These are phyloP conservation scores for Atopsyche davidsoni DNA, from an alignment of 1,140 invertebrate genomes.

Conservation along the genomic window DNA sequence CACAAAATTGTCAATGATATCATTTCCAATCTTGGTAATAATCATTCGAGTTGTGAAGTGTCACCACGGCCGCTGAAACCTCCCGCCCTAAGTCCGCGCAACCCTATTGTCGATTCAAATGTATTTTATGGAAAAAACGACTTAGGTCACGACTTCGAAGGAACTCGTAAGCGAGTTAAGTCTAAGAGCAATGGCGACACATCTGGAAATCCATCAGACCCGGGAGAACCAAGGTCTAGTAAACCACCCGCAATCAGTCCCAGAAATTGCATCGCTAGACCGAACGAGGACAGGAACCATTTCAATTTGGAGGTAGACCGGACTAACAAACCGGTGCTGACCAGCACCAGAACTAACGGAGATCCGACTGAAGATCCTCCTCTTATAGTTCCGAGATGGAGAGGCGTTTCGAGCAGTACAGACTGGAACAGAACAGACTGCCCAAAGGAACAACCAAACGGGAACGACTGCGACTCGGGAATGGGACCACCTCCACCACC, in stretches of 20 bases:
- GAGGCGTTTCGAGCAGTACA: neutral
- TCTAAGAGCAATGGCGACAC: slow-evolving; percentile 6
- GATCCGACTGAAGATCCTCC: slow-evolving; percentile 25
- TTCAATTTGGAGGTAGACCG: slow-evolving; percentile 25
- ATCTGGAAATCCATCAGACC: neutral
- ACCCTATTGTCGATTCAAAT: slow-evolving; percentile 40
- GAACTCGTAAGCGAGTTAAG: slow-evolving; percentile 4
- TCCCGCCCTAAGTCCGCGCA: slow-evolving; percentile 36
- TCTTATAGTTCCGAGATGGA: slow-evolving; percentile 13
- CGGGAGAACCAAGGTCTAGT: neutral
- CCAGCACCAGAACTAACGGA: slow-evolving; percentile 14
- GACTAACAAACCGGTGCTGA: slow-evolving; percentile 16
- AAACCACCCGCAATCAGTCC: slow-evolving; percentile 29
- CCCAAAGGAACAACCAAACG: slow-evolving; percentile 1
- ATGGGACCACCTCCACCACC: slow-evolving; percentile 13
- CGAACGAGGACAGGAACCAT: slow-evolving; percentile 12
- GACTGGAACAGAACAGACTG: neutral
- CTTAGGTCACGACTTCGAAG: slow-evolving; percentile 10
- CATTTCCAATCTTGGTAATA: slow-evolving; percentile 19
- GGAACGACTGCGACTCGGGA: neutral
- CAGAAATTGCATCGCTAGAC: slow-evolving; percentile 31
- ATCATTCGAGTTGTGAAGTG: slow-evolving; percentile 5
- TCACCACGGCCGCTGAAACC: slow-evolving; percentile 29
- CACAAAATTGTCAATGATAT: slow-evolving; percentile 28
- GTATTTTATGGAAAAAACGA: slow-evolving; percentile 35